These are phyloP conservation scores for Drosophila albomicans DNA, from an alignment of 1,140 invertebrate species.

Conservation along the genomic window DNA sequence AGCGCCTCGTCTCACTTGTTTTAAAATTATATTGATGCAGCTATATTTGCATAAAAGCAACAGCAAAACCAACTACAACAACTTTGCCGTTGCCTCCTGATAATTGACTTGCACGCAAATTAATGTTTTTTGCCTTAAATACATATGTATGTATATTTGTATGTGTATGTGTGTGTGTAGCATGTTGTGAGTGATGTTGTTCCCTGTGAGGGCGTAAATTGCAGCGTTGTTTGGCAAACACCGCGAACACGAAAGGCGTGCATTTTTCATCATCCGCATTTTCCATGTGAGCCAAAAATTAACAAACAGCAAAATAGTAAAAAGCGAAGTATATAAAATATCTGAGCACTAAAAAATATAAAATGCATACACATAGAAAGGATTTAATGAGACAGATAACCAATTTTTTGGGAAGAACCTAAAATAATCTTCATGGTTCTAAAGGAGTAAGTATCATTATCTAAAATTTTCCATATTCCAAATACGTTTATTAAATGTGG, in stretches of 20 bases:
- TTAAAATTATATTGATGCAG: constrained; percentile 51
- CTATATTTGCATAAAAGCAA: constrained; percentile 48
- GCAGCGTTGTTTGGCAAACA: constrained; percentile 67
- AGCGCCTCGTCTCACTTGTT: neutral
- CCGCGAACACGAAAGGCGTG: constrained; percentile 50
- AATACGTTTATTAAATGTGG: no score
- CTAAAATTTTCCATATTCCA: no score
- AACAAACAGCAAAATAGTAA: constrained; percentile 4
- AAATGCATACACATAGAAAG: neutral
- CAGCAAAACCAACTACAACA: constrained; percentile 30
- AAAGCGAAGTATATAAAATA: constrained; percentile 8
- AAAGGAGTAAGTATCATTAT: no score
- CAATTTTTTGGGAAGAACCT: neutral
- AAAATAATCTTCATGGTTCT: no score
- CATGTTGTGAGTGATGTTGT: constrained; percentile 7
- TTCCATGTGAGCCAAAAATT: constrained; percentile 6
- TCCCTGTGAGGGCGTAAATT: constrained; percentile 52
- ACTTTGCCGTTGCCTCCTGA: constrained; percentile 52
- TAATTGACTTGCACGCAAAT: constrained; percentile 82
- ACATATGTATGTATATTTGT: neutral
- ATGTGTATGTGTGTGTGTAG: no score
- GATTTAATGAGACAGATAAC: neutral
- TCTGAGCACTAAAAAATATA: constrained; percentile 17
- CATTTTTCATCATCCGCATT: constrained; percentile 56
- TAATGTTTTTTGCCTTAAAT: constrained; percentile 65